Conservation (phyloP, 2,888 invertebrate genomes). For the Oasisia sp. region DNA sequence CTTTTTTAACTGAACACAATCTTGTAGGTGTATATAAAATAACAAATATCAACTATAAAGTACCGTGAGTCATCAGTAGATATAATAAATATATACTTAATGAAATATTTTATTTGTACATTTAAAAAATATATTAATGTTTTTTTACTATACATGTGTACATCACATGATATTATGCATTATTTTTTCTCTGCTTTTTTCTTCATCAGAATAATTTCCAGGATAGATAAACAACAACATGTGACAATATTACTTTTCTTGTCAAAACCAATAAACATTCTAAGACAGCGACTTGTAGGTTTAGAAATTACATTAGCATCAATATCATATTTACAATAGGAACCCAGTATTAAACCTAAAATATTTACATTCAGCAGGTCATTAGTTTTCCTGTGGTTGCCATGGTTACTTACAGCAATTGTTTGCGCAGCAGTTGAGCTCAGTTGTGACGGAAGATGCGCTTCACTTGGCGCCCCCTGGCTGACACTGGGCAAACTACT, state of each 20-base stretch:
- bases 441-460: not conserved
- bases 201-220: too few relatives aligned
- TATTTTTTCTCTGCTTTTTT: too few relatives aligned
- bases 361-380: not conserved
- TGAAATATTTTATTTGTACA: too few relatives aligned
- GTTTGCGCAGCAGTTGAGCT: slow-evolving; percentile 73
- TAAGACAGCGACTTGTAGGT: not conserved
- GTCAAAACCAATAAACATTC: too few relatives aligned
- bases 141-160: too few relatives aligned
- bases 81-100: too few relatives aligned
- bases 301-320: not conserved
- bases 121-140: too few relatives aligned
- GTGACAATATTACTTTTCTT: not conserved
- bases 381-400: not conserved
- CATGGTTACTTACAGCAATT: slow-evolving; percentile 74
- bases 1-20: not conserved
- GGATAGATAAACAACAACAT: not conserved
- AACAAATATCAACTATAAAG: too few relatives aligned
- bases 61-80: not conserved
- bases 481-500: not conserved
- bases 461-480: slow-evolving; percentile 4
- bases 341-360: not conserved
- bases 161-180: too few relatives aligned
- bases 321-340: too few relatives aligned
- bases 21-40: not conserved